Evolutionary conservation across 1,140 invertebrate species (phyloP), one percentile per base, ranked within the genome.

Genomic region (Ceratitis capitata): DNA sequence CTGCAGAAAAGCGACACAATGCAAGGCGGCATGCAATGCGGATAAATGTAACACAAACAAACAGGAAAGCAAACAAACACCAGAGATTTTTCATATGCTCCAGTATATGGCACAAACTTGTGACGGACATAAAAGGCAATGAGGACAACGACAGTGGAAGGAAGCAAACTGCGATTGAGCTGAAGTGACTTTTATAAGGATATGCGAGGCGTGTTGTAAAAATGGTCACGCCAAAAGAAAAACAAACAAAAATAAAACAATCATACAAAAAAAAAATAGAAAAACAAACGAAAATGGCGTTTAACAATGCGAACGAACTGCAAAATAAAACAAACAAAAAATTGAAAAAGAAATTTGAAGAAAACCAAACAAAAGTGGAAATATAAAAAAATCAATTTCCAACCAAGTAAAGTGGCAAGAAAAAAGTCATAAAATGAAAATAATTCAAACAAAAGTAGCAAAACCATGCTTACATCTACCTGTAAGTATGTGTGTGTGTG

Each of bases 101-200:
- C 23, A 19, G 9, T 47, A 45, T 45, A n/a, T 42, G 39, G 39
- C 42, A 10, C 35, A 78, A 45, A 42, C 39, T 9, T 45, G n/a
- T n/a, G 69, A 78, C 39, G 39, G n/a, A 45, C 69, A 78, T 78
- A 78, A 78, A 69, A 42, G 39, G 23, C 61, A 45, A n/a, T n/a
- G n/a, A n/a, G n/a, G n/a, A n/a, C n/a, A n/a, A n/a, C n/a, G n/a
- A 32, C 1, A 45, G 39, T 39, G 32, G 23, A 35, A n/a, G n/a
- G n/a, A 78, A 78, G n/a, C 12, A 47, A 78, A 78, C 42, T 78
- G 35, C 69, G 32, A 45, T 78, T 45, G 39, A 42, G 39, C 69
- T 78, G 69, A 32, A 78, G 39, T 78, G 69, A 78, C 69, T 78
- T 78, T 78, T 45, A 78, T 78, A 78, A 45, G 69, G 39, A 78